Conservation (phyloP, 2,797 vertebrate species). For the Psittacula echo region DNA sequence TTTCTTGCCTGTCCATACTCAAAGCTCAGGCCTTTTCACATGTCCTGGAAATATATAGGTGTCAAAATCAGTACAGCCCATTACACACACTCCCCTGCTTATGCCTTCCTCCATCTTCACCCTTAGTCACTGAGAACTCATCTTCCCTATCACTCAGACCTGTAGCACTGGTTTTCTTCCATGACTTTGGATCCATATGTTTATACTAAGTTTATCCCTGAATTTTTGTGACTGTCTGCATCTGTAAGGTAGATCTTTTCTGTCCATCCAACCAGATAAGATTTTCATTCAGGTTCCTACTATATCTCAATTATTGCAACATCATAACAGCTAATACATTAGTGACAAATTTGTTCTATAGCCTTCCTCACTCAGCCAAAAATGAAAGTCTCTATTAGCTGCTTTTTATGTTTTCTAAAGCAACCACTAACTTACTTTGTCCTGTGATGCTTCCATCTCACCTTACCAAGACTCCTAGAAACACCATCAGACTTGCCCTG, state of each 20-base stretch:
- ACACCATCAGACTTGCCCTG: neutral
- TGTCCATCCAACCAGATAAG: neutral
- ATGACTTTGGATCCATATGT: neutral
- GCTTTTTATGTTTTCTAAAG: neutral
- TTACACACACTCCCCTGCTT: rapidly evolving
- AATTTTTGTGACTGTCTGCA: neutral
- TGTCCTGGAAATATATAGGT: neutral
- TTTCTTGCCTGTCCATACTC: neutral
- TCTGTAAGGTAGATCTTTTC: neutral
- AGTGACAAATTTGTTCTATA: neutral
- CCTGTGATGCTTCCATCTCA: neutral
- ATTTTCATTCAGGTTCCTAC: neutral
- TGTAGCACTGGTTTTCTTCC: neutral
- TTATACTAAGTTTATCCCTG: neutral
- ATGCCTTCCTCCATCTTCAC: neutral
- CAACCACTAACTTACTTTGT: neutral
- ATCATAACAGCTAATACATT: neutral
- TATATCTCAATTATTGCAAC: neutral
- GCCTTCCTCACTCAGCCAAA: neutral
- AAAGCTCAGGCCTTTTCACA: neutral
- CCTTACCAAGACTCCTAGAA: neutral
- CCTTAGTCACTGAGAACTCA: neutral
- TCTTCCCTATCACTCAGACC: neutral
- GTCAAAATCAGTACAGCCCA: neutral
- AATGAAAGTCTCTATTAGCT: neutral